Evolutionary conservation across 2,113 vertebrate genomes (phyloP).

Genomic region (Ammodytes marinus): DNA sequence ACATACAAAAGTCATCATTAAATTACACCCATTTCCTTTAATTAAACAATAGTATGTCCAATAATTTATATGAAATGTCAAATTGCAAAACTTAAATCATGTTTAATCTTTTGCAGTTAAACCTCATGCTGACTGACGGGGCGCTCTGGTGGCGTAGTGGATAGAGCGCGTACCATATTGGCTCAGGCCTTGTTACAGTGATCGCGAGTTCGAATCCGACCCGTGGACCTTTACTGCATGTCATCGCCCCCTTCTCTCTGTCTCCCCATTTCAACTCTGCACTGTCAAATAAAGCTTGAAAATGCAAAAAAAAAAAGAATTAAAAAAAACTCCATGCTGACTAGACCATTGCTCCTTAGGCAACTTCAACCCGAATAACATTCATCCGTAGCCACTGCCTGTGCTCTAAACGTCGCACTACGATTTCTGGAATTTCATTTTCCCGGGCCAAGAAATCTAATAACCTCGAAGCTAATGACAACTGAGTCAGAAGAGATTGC

Average conservation of each 20-base stretch:
- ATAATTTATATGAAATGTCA: neutral
- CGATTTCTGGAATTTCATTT: conserved; percentile 62
- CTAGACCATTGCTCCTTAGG: conserved; percentile 7
- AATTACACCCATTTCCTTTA: neutral
- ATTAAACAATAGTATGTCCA: neutral
- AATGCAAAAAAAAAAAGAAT: too few relatives aligned
- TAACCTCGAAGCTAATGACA: conserved; percentile 51
- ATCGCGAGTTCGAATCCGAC: too few relatives aligned
- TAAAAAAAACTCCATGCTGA: neutral
- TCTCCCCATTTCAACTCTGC: too few relatives aligned
- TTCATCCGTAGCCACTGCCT: conserved; percentile 35
- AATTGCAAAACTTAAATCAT: neutral
- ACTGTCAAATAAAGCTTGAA: too few relatives aligned
- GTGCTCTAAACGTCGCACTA: conserved; percentile 23
- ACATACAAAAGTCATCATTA: neutral
- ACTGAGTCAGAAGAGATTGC: conserved; percentile 36
- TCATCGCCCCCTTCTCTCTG: too few relatives aligned
- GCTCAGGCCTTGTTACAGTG: too few relatives aligned
- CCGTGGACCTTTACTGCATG: too few relatives aligned
- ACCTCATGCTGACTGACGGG: neutral
- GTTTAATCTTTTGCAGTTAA: conserved; percentile 11
- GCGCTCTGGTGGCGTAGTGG: too few relatives aligned
- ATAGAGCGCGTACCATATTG: too few relatives aligned
- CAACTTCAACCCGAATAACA: conserved; percentile 23
- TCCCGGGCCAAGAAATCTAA: conserved; percentile 52